Percentiles rank a stretch among this genome's conserved stretches.
Conservation (phyloP, 2,888 invertebrate species). For the Thymelicus sylvestris region DNA sequence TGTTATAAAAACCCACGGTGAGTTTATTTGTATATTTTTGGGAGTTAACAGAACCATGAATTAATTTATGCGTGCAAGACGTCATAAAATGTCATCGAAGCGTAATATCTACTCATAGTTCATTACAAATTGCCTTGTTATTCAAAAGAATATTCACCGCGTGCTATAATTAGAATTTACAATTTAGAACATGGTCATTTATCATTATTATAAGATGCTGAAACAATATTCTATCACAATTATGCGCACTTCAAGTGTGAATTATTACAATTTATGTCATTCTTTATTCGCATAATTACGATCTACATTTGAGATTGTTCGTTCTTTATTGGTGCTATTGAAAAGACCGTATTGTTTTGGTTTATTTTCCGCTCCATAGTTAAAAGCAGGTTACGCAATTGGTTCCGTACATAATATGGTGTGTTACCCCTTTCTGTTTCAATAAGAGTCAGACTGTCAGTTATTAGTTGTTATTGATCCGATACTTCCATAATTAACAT, state of each 20-base stretch:
- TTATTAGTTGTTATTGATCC: no score
- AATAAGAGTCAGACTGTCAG: no score
- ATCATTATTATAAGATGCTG: conserved; percentile 66
- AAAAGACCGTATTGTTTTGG: not conserved
- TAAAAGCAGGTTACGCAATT: not conserved
- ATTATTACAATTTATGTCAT: conserved; percentile 31
- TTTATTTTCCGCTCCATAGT: not conserved
- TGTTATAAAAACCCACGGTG: not conserved
- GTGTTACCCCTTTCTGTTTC: no score
- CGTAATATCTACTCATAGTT: conserved; percentile 40
- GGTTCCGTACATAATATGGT: not conserved
- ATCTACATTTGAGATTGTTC: conserved; percentile 26
- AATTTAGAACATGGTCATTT: conserved; percentile 63
- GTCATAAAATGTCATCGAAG: conserved; percentile 57
- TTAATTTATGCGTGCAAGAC: conserved; percentile 24
- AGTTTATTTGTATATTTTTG: conserved; percentile 2
- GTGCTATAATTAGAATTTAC: conserved; percentile 64
- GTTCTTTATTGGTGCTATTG: conserved; percentile 10
- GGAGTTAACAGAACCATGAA: not conserved
- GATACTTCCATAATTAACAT: no score
- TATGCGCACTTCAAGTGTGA: conserved; percentile 34
- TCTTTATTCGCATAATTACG: conserved; percentile 24
- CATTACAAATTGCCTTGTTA: conserved; percentile 66
- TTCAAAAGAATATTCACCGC: conserved; percentile 60
- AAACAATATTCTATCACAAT: conserved; percentile 44